Base-by-base conservation (phyloP, 2,888 invertebrate species). In the Cephus runcator region DNA sequence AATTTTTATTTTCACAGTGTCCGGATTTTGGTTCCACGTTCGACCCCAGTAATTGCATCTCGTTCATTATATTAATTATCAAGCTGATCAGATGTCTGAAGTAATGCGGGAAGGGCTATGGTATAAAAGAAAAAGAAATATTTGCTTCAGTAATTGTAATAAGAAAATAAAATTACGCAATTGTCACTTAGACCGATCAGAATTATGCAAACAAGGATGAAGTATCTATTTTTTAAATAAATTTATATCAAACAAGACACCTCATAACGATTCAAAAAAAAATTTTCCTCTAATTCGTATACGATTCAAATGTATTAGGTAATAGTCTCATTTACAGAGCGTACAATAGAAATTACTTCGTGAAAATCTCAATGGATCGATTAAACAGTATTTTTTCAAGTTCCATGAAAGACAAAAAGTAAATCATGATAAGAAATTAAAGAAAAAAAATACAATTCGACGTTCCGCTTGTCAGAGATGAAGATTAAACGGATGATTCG, bases 81-180 rank as follows among this genome's bases (percentile, higher is more conserved):
- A 89, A 79, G 30, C 81, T 82, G 11, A 90, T 79, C 34, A 89
- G 73, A 30, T 86, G 85, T 79, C 85, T 87, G 35, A 90, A 88
- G 76, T 89, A 90, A 15, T 85, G 76, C 11, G 87, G 81, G 73
- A 87, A 88, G 69, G 87, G 84, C 89, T 89, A 78, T 56, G 23
- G 23, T 23, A 23, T 56, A 11, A 34, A 31, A 77, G 4, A 35
- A 11, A 11, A 30, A 79, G 12, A 69, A 56, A 56, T 69, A 73
- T 33, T 30, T 33, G 12, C 31, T 56, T 56, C 2, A 23, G 23
- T 56, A 23, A 23, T 56, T 15, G 1, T 56, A 23, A 56, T 56
- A 23, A 56, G 23, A 9, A 56, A 56, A 23, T 23, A 9, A 15
- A 6, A 15, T 40, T 40, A 40, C 15, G 15, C 15, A 40, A 40